Evolutionary conservation across 2,888 invertebrate genomes (phyloP).

Genomic region (Opisthograptis luteolata): DNA sequence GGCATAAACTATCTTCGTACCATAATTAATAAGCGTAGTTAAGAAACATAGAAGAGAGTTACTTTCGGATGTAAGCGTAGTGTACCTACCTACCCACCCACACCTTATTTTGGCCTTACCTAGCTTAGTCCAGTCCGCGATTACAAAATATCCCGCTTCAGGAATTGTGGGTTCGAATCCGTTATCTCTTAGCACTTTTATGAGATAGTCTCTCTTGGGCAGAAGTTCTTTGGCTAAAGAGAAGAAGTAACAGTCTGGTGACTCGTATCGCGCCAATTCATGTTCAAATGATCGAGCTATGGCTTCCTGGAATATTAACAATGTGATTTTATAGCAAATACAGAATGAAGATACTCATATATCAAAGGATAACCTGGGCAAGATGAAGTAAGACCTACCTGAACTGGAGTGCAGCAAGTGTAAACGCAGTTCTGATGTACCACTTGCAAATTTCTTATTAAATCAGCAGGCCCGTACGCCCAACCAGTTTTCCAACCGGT

Average conservation of each 20-base stretch:
- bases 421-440: conserved; percentile 98
- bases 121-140: conserved; percentile 95
- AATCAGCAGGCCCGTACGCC: conserved; percentile 94
- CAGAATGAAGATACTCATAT: too few species aligned
- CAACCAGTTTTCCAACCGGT: conserved; percentile 99
- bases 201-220: conserved; percentile 92
- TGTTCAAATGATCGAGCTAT: conserved; percentile 94
- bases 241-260: conserved; percentile 92
- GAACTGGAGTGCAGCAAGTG: conserved; percentile 94
- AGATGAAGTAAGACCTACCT: conserved; percentile 82
- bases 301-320: conserved; percentile 90
- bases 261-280: conserved; percentile 89
- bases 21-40: too few species aligned
- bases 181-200: conserved; percentile 88
- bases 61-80: not conserved
- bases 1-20: too few species aligned
- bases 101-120: conserved; percentile 76
- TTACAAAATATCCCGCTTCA: conserved; percentile 98
- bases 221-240: conserved; percentile 90
- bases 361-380: too few species aligned
- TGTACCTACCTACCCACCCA: too few species aligned
- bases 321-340: too few species aligned
- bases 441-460: conserved; percentile 92
- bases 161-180: conserved; percentile 97
- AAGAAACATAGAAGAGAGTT: too few species aligned